Conservation (phyloP, 2,113 vertebrate species). For the Tupaia tana region DNA sequence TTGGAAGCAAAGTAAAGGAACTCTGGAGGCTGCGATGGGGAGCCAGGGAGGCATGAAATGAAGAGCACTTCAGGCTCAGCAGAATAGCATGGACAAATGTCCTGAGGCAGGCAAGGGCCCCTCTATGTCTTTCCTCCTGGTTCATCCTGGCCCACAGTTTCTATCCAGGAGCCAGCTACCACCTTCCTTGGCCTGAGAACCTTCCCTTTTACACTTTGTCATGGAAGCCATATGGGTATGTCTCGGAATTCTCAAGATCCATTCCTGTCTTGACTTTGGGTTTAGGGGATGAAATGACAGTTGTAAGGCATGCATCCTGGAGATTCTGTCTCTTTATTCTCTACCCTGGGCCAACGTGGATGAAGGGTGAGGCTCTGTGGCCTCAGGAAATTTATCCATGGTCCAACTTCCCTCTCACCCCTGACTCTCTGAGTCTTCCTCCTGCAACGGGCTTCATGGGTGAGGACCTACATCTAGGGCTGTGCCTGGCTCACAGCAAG, state of each 20-base stretch:
- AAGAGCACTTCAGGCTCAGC: not conserved
- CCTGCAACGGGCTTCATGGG: not conserved
- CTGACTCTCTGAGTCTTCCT: not conserved
- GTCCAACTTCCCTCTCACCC: not conserved
- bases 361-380: not conserved
- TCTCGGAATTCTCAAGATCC: not conserved
- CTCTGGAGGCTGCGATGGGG: not conserved
- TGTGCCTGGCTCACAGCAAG: not conserved
- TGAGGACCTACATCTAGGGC: not conserved
- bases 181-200: not conserved
- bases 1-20: not conserved
- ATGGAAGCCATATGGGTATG: not conserved
- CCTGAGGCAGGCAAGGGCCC: not conserved
- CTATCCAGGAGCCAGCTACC: not conserved
- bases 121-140: not conserved
- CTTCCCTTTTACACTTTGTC: not conserved
- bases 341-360: not conserved
- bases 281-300: not conserved
- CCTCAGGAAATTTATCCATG: not conserved
- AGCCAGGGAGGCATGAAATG: not conserved
- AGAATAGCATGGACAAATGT: not conserved
- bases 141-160: too few species aligned
- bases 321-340: not conserved
- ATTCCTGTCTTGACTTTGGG: not conserved
- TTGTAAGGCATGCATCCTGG: not conserved